Percentiles rank a stretch among this genome's conserved stretches.
These are phyloP conservation scores for Eciton burchellii DNA, from an alignment of 1,140 invertebrate genomes.

Conservation along the genomic window DNA sequence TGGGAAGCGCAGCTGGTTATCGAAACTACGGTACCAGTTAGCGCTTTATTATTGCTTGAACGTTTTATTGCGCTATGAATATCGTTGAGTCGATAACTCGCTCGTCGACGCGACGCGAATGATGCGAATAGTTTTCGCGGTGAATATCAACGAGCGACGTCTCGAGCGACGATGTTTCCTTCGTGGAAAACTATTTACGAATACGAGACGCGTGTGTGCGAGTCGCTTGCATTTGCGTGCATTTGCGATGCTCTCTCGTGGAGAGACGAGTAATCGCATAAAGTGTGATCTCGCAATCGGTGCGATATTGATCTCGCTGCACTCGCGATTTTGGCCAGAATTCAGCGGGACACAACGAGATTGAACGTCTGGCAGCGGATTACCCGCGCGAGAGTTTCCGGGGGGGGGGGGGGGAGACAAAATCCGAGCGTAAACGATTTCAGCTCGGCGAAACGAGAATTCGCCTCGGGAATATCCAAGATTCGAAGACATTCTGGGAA, in stretches of 20 bases:
- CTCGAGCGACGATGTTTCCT: not conserved
- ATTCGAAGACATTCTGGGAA: constrained; percentile 16
- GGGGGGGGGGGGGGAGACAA: constrained; percentile 44
- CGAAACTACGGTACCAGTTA: constrained; percentile 17
- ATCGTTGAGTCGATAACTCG: not conserved
- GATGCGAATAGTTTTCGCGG: not conserved
- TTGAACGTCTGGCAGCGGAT: constrained; percentile 39
- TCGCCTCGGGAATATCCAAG: constrained; percentile 2
- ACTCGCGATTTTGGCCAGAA: constrained; percentile 31
- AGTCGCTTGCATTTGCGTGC: too few relatives aligned
- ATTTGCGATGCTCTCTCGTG: too few relatives aligned
- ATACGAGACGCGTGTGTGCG: too few relatives aligned
- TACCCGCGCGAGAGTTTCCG: constrained; percentile 38
- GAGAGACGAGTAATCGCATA: not conserved
- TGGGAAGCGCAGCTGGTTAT: not conserved
- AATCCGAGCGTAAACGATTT: constrained; percentile 49
- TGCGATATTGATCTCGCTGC: constrained; percentile 34
- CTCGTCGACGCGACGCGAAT: not conserved
- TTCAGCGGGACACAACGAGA: constrained; percentile 26
- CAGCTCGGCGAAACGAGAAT: constrained; percentile 14
- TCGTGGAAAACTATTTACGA: not conserved
- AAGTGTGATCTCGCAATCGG: not conserved
- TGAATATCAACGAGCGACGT: not conserved
- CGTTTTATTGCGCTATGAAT: not conserved
- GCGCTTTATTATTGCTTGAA: constrained; percentile 11